Conservation (phyloP, 2,797 vertebrate species). For the Hapalemur alaotrensis region DNA sequence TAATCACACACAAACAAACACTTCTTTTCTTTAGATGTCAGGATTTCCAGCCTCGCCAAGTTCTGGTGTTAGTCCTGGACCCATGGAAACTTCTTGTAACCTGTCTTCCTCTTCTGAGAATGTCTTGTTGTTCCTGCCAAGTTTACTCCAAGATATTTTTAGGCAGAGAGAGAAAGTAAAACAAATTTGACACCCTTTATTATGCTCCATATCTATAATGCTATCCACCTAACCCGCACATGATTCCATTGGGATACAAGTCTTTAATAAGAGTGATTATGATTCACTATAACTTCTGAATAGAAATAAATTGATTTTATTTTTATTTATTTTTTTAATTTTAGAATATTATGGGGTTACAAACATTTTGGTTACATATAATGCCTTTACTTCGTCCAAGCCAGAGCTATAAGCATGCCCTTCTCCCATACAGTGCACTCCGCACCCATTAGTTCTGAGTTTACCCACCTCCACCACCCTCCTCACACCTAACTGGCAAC, state of each 20-base stretch:
- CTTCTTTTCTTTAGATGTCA: slow-evolving; percentile 14
- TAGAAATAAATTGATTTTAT: not conserved
- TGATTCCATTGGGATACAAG: not conserved
- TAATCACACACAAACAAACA: not conserved
- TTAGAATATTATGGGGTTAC: no score
- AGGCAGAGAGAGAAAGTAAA: not conserved
- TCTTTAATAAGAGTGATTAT: not conserved
- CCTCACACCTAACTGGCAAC: no score
- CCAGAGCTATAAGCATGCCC: no score
- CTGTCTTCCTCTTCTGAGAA: not conserved
- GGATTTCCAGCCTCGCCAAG: not conserved
- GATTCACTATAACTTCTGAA: not conserved
- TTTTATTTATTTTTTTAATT: no score
- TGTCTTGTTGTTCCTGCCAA: not conserved
- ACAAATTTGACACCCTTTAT: not conserved
- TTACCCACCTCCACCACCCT: no score
- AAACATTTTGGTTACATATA: no score
- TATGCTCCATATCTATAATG: not conserved
- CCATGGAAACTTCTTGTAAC: not conserved
- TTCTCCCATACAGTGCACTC: no score
- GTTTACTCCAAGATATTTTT: not conserved
- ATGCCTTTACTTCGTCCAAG: no score
- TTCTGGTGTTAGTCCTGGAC: not conserved
- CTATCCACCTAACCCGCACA: not conserved
- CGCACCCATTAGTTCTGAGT: no score